Percentiles rank a stretch among this genome's conserved stretches.
phyloP scores from a whole-genome alignment of 2,797 vertebrate species.

The Cyclura pinguis region DNA sequence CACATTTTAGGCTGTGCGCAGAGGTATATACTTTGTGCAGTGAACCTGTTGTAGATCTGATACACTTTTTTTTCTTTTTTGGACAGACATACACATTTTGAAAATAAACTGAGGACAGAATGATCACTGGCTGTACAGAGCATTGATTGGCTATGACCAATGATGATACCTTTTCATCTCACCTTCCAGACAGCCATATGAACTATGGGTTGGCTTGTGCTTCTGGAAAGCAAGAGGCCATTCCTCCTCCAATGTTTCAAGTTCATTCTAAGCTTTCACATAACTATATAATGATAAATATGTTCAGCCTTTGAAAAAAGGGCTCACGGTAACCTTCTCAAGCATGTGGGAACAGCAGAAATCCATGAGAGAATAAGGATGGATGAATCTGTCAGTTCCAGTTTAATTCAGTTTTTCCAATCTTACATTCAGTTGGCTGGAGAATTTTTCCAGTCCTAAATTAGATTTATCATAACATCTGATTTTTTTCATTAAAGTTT shows the following conservation, averaged over 20 bases:
- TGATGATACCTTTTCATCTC: neutral
- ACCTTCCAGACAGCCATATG: neutral
- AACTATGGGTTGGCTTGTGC: neutral
- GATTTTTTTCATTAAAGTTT: too few relatives aligned
- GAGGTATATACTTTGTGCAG: neutral
- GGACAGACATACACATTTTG: neutral
- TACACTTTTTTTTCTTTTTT: neutral
- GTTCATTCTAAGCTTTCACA: neutral
- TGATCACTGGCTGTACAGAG: neutral
- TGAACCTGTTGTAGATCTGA: neutral
- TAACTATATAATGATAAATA: neutral
- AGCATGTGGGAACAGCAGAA: neutral
- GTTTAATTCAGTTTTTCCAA: neutral
- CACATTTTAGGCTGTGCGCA: neutral
- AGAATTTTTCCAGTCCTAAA: neutral
- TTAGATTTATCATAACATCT: neutral
- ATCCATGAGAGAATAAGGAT: neutral
- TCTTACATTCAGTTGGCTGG: neutral
- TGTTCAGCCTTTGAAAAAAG: neutral
- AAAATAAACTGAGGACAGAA: neutral
- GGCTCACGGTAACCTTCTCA: too few relatives aligned
- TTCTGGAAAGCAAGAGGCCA: neutral
- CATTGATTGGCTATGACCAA: neutral
- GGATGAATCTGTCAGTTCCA: neutral
- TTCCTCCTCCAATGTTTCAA: neutral